Evolutionary conservation across 2,888 invertebrate genomes (phyloP).

Genomic region (Amphipyra tragopoginis): DNA sequence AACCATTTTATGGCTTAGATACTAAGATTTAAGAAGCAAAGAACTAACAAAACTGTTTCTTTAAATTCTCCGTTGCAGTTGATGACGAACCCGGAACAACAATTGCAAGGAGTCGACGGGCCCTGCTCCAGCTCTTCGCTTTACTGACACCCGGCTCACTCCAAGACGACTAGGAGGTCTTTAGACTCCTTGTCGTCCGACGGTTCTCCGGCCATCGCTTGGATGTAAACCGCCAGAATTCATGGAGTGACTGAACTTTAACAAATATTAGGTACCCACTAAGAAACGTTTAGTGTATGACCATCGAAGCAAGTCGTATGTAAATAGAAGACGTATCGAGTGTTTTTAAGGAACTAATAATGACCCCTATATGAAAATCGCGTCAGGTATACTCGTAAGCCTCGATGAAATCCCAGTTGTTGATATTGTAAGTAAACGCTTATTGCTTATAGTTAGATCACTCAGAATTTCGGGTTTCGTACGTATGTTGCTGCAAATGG

Average conservation of each 20-base stretch:
- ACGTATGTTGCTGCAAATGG: slow-evolving; percentile 21
- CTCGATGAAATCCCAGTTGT: slow-evolving; percentile 55
- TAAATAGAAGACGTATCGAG: slow-evolving; percentile 49
- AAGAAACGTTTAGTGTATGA: slow-evolving; percentile 48
- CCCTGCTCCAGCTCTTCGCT: slow-evolving; percentile 86
- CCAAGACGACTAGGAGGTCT: slow-evolving; percentile 74
- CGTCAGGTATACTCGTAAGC: slow-evolving; percentile 34
- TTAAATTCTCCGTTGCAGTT: slow-evolving; percentile 68
- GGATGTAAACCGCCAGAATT: slow-evolving; percentile 76
- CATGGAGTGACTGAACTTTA: slow-evolving; percentile 49
- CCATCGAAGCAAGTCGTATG: slow-evolving; percentile 47
- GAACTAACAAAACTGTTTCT: slow-evolving; percentile 32
- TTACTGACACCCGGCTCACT: slow-evolving; percentile 84
- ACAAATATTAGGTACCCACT: slow-evolving; percentile 21
- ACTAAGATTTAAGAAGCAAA: not conserved
- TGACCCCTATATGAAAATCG: slow-evolving; percentile 33
- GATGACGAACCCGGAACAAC: slow-evolving; percentile 78
- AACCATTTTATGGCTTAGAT: no score
- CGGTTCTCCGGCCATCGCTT: slow-evolving; percentile 82
- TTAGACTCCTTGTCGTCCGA: slow-evolving; percentile 83
- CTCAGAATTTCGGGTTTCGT: slow-evolving; percentile 25
- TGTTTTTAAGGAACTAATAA: slow-evolving; percentile 39
- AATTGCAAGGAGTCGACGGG: slow-evolving; percentile 84
- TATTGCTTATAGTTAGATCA: slow-evolving; percentile 56
- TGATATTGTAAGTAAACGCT: slow-evolving; percentile 61